A percentile compares a stretch with the other conserved stretches of the same genome.
Conservation (phyloP, 2,888 invertebrate genomes). For the Hydraecia micacea region DNA sequence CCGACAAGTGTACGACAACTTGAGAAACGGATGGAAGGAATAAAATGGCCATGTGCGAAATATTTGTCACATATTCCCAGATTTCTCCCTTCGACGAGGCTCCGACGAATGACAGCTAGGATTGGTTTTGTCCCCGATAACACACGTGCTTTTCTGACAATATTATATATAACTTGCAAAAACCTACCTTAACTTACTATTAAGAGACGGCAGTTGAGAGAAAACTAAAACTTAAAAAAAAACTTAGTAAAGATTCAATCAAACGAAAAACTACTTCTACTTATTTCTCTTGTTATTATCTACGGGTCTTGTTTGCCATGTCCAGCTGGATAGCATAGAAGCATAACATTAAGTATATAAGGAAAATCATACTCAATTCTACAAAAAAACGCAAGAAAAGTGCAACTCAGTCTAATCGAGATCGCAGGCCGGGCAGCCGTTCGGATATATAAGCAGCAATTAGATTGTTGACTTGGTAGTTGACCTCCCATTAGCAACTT, state of each 20-base stretch:
- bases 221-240: neutral
- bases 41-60: constrained; percentile 44
- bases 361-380: neutral
- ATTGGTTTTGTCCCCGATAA: neutral
- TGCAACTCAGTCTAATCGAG: neutral
- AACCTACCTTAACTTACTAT: neutral
- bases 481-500: constrained; percentile 25
- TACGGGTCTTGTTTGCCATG: neutral
- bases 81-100: neutral
- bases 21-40: constrained; percentile 19
- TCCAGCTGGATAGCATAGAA: neutral
- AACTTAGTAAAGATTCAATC: neutral
- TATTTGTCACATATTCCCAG: constrained; percentile 34
- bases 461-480: constrained; percentile 33
- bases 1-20: constrained; percentile 34
- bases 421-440: neutral
- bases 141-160: neutral
- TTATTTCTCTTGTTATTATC: neutral
- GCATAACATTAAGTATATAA: neutral
- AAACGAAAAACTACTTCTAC: neutral
- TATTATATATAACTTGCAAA: neutral
- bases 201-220: neutral
- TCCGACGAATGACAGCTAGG: neutral
- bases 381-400: neutral
- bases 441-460: constrained; percentile 17